A percentile compares a stretch with the other conserved stretches of the same genome.
These are phyloP conservation scores for Drosophila parabipectinata DNA, from an alignment of 1,140 invertebrate genomes.

Conservation along the genomic window DNA sequence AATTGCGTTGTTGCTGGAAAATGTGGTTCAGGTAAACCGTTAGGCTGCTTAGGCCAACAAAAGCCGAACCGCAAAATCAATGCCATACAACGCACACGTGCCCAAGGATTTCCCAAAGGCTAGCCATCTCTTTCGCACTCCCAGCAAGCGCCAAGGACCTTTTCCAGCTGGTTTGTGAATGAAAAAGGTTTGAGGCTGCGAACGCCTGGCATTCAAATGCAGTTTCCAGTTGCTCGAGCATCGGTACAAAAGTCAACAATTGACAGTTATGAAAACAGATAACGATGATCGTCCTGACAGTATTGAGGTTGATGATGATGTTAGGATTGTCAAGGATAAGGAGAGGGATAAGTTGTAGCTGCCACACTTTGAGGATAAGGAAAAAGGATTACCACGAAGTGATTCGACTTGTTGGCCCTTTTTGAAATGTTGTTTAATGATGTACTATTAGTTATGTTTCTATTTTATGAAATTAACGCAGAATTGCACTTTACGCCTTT, in stretches of 20 bases:
- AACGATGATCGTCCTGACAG: slow-evolving; percentile 53
- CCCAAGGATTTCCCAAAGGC: slow-evolving; percentile 11
- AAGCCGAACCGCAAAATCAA: slow-evolving; percentile 50
- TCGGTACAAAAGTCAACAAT: slow-evolving; percentile 75
- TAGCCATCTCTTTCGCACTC: slow-evolving; percentile 8
- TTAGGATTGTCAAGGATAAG: slow-evolving; percentile 18
- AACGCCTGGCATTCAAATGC: slow-evolving; percentile 39
- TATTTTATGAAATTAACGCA: slow-evolving; percentile 11
- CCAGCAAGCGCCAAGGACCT: slow-evolving; percentile 16
- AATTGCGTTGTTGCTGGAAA: background rate
- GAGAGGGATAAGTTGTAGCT: slow-evolving; percentile 7
- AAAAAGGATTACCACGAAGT: slow-evolving; percentile 24
- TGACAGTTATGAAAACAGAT: slow-evolving; percentile 81
- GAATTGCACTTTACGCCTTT: slow-evolving; percentile 26
- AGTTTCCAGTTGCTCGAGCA: slow-evolving; percentile 13
- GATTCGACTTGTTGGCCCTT: background rate
- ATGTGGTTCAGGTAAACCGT: slow-evolving; percentile 43
- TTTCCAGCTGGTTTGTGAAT: slow-evolving; percentile 56
- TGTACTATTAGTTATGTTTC: background rate
- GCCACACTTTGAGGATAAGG: slow-evolving; percentile 32
- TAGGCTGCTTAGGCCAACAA: slow-evolving; percentile 50
- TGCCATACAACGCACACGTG: slow-evolving; percentile 54
- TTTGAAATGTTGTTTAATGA: background rate
- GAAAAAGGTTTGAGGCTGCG: slow-evolving; percentile 42
- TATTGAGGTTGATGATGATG: slow-evolving; percentile 31